Evolutionary conservation across 2,113 vertebrate species (phyloP).

Genomic region (Zapornia atra): DNA sequence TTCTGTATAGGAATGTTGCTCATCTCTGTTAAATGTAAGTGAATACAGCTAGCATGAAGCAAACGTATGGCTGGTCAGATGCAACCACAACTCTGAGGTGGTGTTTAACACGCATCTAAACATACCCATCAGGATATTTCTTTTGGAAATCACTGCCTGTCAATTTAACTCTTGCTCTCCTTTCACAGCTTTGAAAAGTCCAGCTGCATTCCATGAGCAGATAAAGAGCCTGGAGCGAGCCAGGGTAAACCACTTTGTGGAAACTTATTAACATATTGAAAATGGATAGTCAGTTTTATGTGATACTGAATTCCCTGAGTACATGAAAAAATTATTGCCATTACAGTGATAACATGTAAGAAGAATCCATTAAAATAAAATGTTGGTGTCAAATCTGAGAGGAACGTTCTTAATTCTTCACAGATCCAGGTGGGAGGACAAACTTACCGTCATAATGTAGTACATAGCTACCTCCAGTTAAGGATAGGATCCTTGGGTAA

Average conservation of each 20-base stretch:
- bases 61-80: background rate
- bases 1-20: background rate
- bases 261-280: background rate
- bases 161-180: slow-evolving; percentile 53
- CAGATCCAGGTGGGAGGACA: background rate
- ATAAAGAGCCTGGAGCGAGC: slow-evolving; percentile 96
- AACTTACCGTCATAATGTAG: background rate
- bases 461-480: background rate
- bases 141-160: slow-evolving; percentile 1
- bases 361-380: background rate
- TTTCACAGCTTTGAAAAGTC: slow-evolving; percentile 91
- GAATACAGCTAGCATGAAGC: background rate
- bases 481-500: background rate
- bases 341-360: background rate
- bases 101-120: background rate
- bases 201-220: slow-evolving; percentile 93
- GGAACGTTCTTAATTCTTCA: background rate
- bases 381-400: background rate
- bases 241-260: slow-evolving; percentile 81
- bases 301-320: background rate
- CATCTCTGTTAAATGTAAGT: background rate
- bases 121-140: background rate
- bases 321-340: background rate
- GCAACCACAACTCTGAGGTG: background rate
- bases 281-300: background rate